Evolutionary conservation across 1,140 invertebrate species (phyloP), one percentile per base, ranked within the genome.

Genomic region (Samia ricini): DNA sequence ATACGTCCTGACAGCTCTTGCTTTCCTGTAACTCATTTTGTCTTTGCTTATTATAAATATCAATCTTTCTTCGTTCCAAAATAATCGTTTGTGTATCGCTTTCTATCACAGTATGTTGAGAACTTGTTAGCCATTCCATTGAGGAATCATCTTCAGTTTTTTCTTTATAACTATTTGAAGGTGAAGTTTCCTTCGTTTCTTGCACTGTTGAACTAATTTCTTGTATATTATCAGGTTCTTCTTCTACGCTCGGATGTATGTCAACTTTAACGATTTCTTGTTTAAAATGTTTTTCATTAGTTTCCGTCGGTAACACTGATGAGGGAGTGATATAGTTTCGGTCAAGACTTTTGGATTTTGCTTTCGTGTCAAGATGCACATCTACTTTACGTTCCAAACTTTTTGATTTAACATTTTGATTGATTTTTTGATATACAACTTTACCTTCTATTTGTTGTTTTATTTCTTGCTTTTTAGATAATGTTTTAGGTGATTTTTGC

Each of bases 381-480:
- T 91, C 89, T 23, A 72, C 80, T 59, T 92, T 92, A 66, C 91
- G 86, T 64, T 93, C 92, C 56, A 93, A 84, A 59, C 92, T 93
- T 70, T 90, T 93, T 5, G 92, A 93, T 71, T 93, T 93, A 0
- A 91, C 85, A 69, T 90, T 91, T 33, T 91, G 91, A 33, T 80
- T 69, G 49, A 79, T 79, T 71, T 90, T 90, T 71, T 90, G 85
- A 72, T 93, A 92, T 8, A 93, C 92, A 33, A 93, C 92, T 74
- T 86, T 92, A 0, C 92, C 92, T 76, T 93, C 92, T 58, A 93
- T 93, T 72, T 92, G 92, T 64, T 93, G 92, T 74, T 93, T 93
- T 0, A 93, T 85, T 80, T 93, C 92, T 74, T 93, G 92, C 56
- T 92, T 92, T 65, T 92, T 92, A 5, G 92, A 92, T 48, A 93